A percentile compares a stretch with the other conserved stretches of the same genome.
Conservation (phyloP, 2,113 vertebrate genomes). For the Otis tarda region DNA sequence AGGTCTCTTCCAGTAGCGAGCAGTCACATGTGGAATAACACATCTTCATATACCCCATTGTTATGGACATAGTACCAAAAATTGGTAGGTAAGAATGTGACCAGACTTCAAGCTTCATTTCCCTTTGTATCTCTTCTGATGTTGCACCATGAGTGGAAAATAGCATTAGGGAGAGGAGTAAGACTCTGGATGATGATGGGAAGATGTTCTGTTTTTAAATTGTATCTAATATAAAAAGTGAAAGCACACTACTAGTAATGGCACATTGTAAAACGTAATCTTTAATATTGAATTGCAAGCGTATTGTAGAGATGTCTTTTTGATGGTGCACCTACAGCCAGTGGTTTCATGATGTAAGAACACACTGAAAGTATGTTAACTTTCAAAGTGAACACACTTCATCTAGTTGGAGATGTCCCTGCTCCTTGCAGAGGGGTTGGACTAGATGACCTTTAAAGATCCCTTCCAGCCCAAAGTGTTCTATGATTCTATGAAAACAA, state of each 20-base stretch:
- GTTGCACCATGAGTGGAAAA: neutral
- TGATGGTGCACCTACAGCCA: neutral
- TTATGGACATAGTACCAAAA: neutral
- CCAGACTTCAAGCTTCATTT: neutral
- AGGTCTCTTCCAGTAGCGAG: neutral
- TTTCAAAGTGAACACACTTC: too few species aligned
- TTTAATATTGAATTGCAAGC: neutral
- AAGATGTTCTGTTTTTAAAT: neutral
- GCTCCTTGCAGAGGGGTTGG: too few species aligned
- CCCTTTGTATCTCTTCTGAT: neutral
- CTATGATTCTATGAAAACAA: neutral
- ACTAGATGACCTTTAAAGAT: too few species aligned
- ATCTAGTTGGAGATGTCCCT: too few species aligned
- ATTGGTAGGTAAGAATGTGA: rapidly evolving
- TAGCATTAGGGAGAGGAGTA: neutral
- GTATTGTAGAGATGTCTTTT: neutral
- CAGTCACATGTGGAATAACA: neutral
- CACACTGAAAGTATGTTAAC: neutral
- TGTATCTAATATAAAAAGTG: neutral
- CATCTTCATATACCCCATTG: neutral
- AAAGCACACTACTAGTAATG: neutral
- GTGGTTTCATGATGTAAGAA: neutral
- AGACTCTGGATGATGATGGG: neutral
- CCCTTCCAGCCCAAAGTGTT: too few species aligned
- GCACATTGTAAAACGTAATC: neutral